Conservation (phyloP, 2,113 vertebrate genomes). For the Cranoglanis bouderius region DNA sequence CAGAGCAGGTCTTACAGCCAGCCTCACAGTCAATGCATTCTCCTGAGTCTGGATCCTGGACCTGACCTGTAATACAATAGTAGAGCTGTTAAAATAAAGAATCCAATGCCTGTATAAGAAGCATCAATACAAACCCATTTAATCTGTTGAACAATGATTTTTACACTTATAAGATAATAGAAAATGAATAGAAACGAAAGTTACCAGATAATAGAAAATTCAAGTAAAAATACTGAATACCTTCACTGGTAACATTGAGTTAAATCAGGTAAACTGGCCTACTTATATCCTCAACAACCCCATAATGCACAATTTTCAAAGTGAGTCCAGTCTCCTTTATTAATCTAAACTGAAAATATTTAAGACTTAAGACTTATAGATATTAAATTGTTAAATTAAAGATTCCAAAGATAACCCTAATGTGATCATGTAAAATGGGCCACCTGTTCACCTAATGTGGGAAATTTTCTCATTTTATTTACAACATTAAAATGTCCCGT, state of each 20-base stretch:
- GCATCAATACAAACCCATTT: background rate
- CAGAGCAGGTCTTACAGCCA: slow-evolving; percentile 74
- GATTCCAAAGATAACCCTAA: background rate
- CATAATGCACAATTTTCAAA: background rate
- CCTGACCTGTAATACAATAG: slow-evolving; percentile 70
- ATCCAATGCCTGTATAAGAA: background rate
- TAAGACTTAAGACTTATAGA: background rate
- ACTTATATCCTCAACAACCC: background rate
- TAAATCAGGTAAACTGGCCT: background rate
- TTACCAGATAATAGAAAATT: background rate
- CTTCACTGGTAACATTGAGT: background rate
- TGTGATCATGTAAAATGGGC: background rate
- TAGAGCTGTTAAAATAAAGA: background rate
- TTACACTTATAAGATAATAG: background rate
- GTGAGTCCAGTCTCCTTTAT: background rate
- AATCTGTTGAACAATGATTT: background rate
- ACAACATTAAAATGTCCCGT: background rate
- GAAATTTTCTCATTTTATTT: background rate
- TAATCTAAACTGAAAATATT: background rate
- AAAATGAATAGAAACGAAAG: background rate
- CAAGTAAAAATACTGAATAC: background rate
- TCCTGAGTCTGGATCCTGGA: slow-evolving; percentile 75
- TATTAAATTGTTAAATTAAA: background rate
- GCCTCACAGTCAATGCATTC: slow-evolving; percentile 76
- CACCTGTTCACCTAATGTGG: background rate